A percentile compares a stretch with the other conserved stretches of the same genome.
Evolutionary conservation across 2,113 vertebrate species (phyloP).

Genomic region (Callaeas wilsoni): DNA sequence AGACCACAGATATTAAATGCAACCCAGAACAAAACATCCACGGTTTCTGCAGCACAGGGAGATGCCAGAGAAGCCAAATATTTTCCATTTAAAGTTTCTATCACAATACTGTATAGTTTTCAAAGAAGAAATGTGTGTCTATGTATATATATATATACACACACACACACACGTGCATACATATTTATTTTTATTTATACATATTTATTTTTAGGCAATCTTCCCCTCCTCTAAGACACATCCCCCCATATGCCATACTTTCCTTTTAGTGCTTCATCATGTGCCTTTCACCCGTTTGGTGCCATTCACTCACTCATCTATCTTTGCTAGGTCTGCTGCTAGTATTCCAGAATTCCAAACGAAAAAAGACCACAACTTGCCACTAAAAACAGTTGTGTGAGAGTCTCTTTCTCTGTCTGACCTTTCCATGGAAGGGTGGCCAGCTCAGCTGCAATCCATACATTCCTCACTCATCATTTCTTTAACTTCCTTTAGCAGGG

Average conservation of each 20-base stretch:
- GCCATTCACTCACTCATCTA: background rate
- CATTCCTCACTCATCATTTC: background rate
- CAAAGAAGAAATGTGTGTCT: background rate
- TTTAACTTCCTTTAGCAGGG: background rate
- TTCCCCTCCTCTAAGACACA: background rate
- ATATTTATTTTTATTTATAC: background rate
- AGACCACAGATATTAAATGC: background rate
- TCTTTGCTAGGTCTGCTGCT: background rate
- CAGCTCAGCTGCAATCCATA: background rate
- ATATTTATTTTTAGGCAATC: background rate
- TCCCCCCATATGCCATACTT: background rate
- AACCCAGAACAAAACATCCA: background rate
- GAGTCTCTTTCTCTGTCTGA: background rate
- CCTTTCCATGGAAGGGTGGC: background rate
- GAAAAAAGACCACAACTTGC: background rate
- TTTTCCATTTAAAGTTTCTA: background rate
- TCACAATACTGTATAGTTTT: background rate
- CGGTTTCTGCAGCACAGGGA: background rate
- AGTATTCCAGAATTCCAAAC: background rate
- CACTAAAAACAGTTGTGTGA: background rate
- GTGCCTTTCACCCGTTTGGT: background rate
- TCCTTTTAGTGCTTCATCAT: background rate
- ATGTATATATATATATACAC: background rate
- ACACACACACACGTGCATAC: rapidly evolving
- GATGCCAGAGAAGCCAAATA: background rate